A percentile compares a stretch with the other conserved stretches of the same genome.
These are phyloP conservation scores for Apodemus agrarius DNA, from an alignment of 2,797 vertebrate genomes.

Conservation along the genomic window DNA sequence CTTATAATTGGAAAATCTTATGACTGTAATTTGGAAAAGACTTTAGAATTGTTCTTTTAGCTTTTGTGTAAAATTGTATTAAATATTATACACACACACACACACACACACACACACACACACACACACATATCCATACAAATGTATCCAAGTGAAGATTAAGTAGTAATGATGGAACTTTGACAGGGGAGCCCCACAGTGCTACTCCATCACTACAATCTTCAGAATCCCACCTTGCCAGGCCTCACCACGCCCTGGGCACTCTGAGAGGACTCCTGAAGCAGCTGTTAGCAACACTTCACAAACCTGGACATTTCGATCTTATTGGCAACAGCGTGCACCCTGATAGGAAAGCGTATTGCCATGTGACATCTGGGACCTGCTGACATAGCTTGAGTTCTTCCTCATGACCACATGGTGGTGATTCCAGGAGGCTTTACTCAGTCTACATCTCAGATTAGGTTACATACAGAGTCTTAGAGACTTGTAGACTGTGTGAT, in stretches of 20 bases:
- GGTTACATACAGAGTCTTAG: background rate
- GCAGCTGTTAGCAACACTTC: background rate
- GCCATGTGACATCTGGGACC: background rate
- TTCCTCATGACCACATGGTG: background rate
- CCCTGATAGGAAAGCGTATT: background rate
- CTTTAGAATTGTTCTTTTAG: background rate
- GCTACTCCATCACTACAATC: background rate
- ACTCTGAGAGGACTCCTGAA: background rate
- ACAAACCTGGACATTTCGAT: conserved; percentile 18
- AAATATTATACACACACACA: background rate
- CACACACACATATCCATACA: background rate
- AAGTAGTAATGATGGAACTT: background rate
- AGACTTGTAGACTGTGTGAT: background rate
- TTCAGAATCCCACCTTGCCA: background rate
- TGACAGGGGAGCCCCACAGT: background rate
- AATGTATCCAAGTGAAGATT: background rate
- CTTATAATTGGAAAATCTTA: background rate
- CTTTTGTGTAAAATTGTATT: background rate
- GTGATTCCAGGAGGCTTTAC: background rate
- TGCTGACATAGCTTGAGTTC: background rate
- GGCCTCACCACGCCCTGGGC: background rate
- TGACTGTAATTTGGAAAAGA: background rate
- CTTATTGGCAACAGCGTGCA: background rate
- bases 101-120: too few species aligned
- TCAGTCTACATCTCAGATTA: background rate